A percentile compares a stretch with the other conserved stretches of the same genome.
Conservation (phyloP, 2,797 vertebrate species). For the Notolabrus celidotus region DNA sequence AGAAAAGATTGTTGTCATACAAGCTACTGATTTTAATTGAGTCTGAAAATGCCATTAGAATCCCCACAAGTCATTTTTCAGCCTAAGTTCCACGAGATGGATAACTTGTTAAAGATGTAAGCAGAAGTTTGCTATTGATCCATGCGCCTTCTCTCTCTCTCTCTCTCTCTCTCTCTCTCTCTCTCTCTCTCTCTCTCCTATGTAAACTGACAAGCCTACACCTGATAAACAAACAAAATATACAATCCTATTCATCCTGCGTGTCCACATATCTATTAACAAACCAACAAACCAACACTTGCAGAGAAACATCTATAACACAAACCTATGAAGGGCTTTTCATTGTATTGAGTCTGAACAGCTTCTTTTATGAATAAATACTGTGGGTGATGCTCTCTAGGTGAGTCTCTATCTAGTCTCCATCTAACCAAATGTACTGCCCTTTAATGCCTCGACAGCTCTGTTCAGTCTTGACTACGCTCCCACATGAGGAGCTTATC, state of each 20-base stretch:
- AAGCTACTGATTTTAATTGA: conserved; percentile 58
- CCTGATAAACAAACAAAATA: background rate
- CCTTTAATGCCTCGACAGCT: conserved; percentile 62
- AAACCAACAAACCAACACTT: conserved; percentile 3
- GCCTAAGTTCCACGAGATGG: conserved; percentile 59
- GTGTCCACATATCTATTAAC: no score
- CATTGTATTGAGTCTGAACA: conserved; percentile 45
- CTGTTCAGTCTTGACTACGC: conserved; percentile 39
- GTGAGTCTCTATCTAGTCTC: conserved; percentile 54
- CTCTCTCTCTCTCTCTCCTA: no score
- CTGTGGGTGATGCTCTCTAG: background rate
- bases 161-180: no score
- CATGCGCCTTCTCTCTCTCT: no score
- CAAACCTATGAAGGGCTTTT: conserved; percentile 55
- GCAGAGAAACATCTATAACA: conserved; percentile 40
- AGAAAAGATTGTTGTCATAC: conserved; percentile 49
- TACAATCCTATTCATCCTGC: conserved; percentile 27
- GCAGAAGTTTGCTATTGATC: conserved; percentile 75
- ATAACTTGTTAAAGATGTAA: conserved; percentile 73
- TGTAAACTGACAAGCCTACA: conserved; percentile 1
- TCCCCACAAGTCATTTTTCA: conserved; percentile 63
- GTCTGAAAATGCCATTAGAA: conserved; percentile 67
- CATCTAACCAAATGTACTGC: conserved; percentile 13
- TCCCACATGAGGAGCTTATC: conserved; percentile 66
- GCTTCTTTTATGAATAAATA: conserved; percentile 36